Conservation (phyloP, 2,113 vertebrate genomes). For the Columba janthina region DNA sequence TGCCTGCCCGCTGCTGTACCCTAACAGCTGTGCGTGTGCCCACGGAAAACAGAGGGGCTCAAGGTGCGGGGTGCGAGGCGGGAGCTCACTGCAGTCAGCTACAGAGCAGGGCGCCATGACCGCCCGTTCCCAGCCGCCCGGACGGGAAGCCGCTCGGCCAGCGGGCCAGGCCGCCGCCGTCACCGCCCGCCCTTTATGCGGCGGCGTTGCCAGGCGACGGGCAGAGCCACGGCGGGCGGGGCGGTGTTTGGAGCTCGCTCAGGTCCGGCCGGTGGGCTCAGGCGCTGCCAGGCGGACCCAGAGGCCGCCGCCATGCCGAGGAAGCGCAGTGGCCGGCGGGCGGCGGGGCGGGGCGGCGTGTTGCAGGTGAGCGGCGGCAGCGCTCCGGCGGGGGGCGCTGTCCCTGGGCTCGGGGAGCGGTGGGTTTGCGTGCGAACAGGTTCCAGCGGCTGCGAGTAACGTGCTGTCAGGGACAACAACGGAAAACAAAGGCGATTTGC, state of each 20-base stretch:
- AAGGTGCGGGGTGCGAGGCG: no score
- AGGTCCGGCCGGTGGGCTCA: no score
- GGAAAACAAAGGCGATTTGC: background rate
- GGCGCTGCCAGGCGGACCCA: background rate
- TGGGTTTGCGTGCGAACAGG: background rate
- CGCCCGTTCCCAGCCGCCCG: background rate
- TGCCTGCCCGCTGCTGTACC: no score
- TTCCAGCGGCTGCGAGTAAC: rapidly evolving
- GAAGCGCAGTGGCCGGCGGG: background rate
- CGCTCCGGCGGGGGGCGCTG: no score
- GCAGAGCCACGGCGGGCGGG: background rate
- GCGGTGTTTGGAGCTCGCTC: no score
- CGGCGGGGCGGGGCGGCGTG: background rate
- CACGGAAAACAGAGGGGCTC: no score
- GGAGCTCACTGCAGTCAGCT: no score
- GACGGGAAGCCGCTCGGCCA: no score
- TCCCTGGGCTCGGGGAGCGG: no score
- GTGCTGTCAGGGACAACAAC: background rate
- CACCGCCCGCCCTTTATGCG: background rate
- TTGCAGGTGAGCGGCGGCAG: background rate
- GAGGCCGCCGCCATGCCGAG: background rate
- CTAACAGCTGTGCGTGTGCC: no score
- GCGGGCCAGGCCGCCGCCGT: background rate
- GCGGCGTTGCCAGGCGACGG: background rate
- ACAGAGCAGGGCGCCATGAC: rapidly evolving